phyloP scores from a whole-genome alignment of 1,140 invertebrate species.

The Drosophila sulfurigaster region DNA sequence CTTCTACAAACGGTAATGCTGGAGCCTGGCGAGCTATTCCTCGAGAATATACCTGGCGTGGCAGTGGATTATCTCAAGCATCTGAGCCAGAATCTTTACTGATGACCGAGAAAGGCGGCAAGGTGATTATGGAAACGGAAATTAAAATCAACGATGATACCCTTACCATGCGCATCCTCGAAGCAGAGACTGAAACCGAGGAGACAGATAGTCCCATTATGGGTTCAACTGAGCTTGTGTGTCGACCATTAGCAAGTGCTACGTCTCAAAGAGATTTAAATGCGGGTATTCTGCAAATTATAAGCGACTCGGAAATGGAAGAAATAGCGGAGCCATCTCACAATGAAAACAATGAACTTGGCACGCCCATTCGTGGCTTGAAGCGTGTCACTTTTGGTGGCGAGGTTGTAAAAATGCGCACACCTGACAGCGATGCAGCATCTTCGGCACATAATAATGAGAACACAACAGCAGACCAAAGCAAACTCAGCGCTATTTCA shows the following conservation, averaged over 20 bases:
- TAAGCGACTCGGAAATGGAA: conserved; percentile 86
- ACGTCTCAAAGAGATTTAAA: conserved; percentile 36
- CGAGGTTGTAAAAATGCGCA: conserved; percentile 92
- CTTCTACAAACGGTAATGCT: conserved; percentile 31
- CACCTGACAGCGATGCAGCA: conserved; percentile 91
- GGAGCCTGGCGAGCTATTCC: conserved; percentile 70
- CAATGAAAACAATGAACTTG: conserved; percentile 16
- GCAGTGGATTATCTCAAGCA: conserved; percentile 15
- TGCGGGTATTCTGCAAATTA: conserved; percentile 86
- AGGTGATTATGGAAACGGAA: conserved; percentile 92
- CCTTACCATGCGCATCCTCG: conserved; percentile 92
- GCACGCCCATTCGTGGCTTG: conserved; percentile 85
- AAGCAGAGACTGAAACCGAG: conserved; percentile 86
- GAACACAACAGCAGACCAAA: conserved; percentile 35
- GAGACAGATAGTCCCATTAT: conserved; percentile 73
- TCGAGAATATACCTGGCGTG: conserved; percentile 62
- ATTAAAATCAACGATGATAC: conserved; percentile 91
- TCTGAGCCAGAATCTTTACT: conserved; percentile 12
- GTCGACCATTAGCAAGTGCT: conserved; percentile 56
- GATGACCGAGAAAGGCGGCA: conserved; percentile 77
- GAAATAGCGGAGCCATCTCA: conserved; percentile 74
- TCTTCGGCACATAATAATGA: conserved; percentile 50
- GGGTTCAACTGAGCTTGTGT: conserved; percentile 82
- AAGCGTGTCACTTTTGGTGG: conserved; percentile 92
- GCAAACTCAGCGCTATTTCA: not conserved